A percentile compares a stretch with the other conserved stretches of the same genome.
phyloP scores from a whole-genome alignment of 2,888 invertebrate genomes.

The Ormyrus thymus region DNA sequence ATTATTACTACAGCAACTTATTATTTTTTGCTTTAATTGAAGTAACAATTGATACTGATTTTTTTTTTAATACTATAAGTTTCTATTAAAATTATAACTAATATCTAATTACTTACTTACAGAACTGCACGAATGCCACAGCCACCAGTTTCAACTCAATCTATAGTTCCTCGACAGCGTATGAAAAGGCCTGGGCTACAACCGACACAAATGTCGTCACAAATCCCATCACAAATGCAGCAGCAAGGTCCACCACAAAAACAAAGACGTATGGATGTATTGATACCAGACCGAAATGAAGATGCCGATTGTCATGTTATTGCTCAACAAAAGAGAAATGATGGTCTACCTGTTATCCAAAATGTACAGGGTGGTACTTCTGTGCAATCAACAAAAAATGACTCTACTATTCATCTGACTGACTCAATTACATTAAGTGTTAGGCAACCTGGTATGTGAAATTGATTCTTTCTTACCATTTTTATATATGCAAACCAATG shows the following conservation, averaged over 20 bases:
- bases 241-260: constrained; percentile 67
- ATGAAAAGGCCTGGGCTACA: constrained; percentile 69
- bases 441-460: constrained; percentile 72
- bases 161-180: constrained; percentile 68
- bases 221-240: constrained; percentile 60
- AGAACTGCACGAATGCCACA: constrained; percentile 67
- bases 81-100: not conserved
- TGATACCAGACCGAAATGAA: constrained; percentile 83
- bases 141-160: constrained; percentile 59
- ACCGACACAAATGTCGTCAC: constrained; percentile 10
- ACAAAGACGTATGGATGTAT: constrained; percentile 78
- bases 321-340: constrained; percentile 84
- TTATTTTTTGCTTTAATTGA: too few species aligned
- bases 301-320: constrained; percentile 86
- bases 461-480: constrained; percentile 1
- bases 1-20: too few species aligned
- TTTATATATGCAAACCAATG: too few species aligned
- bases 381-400: constrained; percentile 67
- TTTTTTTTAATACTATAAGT: too few species aligned
- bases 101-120: constrained; percentile 36
- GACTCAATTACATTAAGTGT: constrained; percentile 84
- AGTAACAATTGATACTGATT: too few species aligned
- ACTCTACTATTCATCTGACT: constrained; percentile 81
- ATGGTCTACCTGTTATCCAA: constrained; percentile 84
- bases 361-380: constrained; percentile 83